Percentiles rank a stretch among this genome's conserved stretches.
Evolutionary conservation across 2,113 vertebrate genomes (phyloP).

Genomic region (Arizona elegans): DNA sequence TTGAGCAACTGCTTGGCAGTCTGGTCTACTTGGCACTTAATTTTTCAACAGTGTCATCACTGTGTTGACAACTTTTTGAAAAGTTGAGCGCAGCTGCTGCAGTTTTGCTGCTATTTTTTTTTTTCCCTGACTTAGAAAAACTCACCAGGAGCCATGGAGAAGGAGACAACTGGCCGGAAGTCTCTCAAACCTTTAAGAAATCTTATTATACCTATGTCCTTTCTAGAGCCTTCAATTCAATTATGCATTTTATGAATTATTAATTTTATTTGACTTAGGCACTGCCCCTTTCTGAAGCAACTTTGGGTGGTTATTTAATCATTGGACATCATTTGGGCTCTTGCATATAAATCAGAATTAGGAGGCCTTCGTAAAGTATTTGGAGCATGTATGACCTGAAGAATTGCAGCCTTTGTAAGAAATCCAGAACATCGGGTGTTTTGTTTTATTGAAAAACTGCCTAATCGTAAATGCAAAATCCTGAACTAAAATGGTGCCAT

Average conservation of each 20-base stretch:
- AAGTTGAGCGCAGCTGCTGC: neutral
- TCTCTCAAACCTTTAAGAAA: neutral
- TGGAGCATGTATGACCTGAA: neutral
- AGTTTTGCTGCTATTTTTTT: neutral
- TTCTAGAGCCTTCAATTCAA: neutral
- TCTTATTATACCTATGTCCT: neutral
- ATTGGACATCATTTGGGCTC: neutral
- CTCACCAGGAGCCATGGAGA: neutral
- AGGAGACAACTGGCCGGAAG: neutral
- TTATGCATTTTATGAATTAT: neutral
- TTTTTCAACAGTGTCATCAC: neutral
- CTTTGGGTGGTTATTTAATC: neutral
- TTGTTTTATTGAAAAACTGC: neutral
- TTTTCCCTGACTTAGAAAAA: neutral
- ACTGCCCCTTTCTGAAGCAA: neutral
- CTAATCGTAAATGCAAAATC: neutral
- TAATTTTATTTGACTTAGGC: neutral
- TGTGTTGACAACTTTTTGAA: neutral
- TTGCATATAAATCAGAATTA: neutral
- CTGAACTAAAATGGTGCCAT: neutral
- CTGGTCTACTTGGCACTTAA: neutral
- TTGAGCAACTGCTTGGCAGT: neutral
- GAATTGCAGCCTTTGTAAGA: neutral
- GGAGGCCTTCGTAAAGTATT: rapidly evolving
- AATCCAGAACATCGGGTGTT: rapidly evolving